These are phyloP conservation scores for Leucania comma DNA, from an alignment of 2,888 invertebrate genomes.

Conservation along the genomic window DNA sequence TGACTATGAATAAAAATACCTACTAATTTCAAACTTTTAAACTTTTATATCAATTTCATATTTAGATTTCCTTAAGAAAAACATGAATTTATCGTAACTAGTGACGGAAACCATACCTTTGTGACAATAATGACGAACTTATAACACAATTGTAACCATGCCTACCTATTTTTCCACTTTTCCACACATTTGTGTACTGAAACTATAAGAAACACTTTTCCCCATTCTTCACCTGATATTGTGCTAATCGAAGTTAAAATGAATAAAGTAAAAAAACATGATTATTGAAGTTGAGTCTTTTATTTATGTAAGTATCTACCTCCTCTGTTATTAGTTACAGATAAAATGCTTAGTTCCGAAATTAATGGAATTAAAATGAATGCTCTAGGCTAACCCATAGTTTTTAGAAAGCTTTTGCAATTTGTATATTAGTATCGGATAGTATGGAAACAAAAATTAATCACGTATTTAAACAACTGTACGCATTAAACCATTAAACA, in stretches of 20 bases:
- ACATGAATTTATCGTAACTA: slow-evolving; percentile 51
- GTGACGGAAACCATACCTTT: slow-evolving; percentile 52
- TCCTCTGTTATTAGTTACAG: not conserved
- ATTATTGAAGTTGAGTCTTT: slow-evolving; percentile 45
- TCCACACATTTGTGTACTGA: slow-evolving; percentile 75
- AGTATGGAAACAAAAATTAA: too few relatives aligned
- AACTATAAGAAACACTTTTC: slow-evolving; percentile 55
- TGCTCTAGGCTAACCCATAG: too few relatives aligned
- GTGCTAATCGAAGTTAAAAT: slow-evolving; percentile 70
- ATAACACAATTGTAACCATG: slow-evolving; percentile 70
- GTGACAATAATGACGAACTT: slow-evolving; percentile 72
- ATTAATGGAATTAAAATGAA: too few relatives aligned
- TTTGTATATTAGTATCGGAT: too few relatives aligned
- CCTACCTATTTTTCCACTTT: slow-evolving; percentile 86
- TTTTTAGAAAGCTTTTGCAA: too few relatives aligned
- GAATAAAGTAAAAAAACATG: slow-evolving; percentile 61
- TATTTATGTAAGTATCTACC: not conserved
- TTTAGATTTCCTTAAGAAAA: slow-evolving; percentile 29
- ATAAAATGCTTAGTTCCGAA: too few relatives aligned
- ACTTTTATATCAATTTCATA: slow-evolving; percentile 33
- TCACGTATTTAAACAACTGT: too few relatives aligned
- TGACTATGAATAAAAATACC: not conserved
- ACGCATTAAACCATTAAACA: too few relatives aligned
- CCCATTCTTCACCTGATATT: slow-evolving; percentile 66
- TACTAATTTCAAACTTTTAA: slow-evolving; percentile 15